Evolutionary conservation across 2,113 vertebrate genomes (phyloP), one percentile per base, ranked within the genome.

Genomic region (Parotia lawesii): DNA sequence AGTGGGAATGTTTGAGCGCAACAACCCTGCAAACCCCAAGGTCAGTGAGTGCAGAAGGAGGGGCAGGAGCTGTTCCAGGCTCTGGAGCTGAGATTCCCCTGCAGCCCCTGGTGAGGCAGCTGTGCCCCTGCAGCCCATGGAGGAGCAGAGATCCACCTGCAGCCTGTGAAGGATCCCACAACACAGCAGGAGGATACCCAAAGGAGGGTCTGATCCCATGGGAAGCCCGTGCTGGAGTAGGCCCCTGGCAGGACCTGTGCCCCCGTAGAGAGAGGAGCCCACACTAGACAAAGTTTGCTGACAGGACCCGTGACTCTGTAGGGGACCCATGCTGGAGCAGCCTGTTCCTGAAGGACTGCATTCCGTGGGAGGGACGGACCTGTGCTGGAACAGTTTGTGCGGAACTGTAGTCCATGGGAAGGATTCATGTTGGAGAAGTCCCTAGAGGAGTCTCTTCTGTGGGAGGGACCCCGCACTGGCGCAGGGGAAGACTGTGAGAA

Each of bases 11-110:
- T 4, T 16, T 24, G 40, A 50, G 35, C 15, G 6, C 8, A 35
- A 1, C 47, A 73, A 0, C n/a, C 6, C 29, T 57, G 19, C 12
- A 64, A 10, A 67, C 15, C 10, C 9, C 15, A 3, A 40, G 28
- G 17, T 61, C 28, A 25, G 19, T 57, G 48, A 33, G 19, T 62
- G 48, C 20, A 57, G 40, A 27, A 66, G 45, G 16, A 42, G 28
- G 25, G 19, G 27, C 5, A 72, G 28, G 27, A 65, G 17, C 0
- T 66, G 27, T 15, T 54, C 11, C 35, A 38, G 33, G 23, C 1
- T 0, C 57, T 1, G 5, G 38, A 71, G 19, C 40, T 10, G 69
- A 51, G 35, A 10, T 81, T 37, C 10, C 16, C 38, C 10, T 65
- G 64, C 54, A 40, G 40, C 40, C 40, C 40, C 40, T 40, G 67